Conservation (phyloP, 2,888 invertebrate genomes). For the Pristionchus fissidentatus region DNA sequence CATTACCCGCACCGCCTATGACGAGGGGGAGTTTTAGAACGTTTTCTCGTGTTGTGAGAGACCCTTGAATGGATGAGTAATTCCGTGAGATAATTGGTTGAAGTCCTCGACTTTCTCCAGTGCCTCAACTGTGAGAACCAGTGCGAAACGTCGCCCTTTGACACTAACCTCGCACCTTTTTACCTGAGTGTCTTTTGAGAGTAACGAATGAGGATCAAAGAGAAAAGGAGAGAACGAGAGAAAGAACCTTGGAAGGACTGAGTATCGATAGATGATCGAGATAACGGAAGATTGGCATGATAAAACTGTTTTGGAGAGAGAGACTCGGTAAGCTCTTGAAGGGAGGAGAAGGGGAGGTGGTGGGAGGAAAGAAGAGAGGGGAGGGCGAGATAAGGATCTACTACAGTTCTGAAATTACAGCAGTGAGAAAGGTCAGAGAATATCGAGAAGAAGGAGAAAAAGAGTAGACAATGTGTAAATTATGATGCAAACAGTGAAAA, state of each 20-base stretch:
- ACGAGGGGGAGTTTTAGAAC: too few relatives aligned
- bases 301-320: slow-evolving; percentile 26
- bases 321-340: slow-evolving; percentile 25
- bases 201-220: background rate
- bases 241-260: background rate
- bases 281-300: slow-evolving; percentile 14
- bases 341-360: background rate
- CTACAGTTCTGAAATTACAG: slow-evolving; percentile 40
- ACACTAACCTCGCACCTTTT: slow-evolving; percentile 13
- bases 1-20: too few relatives aligned
- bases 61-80: too few relatives aligned
- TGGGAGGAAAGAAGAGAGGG: slow-evolving; percentile 12
- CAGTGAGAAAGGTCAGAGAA: too few relatives aligned
- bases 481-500: slow-evolving; percentile 36
- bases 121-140: too few relatives aligned
- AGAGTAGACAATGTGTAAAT: background rate
- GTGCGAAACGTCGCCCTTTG: too few relatives aligned
- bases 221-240: too few relatives aligned
- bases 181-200: too few relatives aligned
- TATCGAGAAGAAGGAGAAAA: slow-evolving; percentile 5
- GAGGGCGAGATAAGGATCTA: background rate
- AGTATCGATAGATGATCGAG: slow-evolving; percentile 9
- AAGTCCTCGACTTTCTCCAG: too few relatives aligned
- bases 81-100: too few relatives aligned
- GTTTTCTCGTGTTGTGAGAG: too few relatives aligned